Conservation (phyloP, 2,797 vertebrate genomes). For the Hozukius guyotensis region DNA sequence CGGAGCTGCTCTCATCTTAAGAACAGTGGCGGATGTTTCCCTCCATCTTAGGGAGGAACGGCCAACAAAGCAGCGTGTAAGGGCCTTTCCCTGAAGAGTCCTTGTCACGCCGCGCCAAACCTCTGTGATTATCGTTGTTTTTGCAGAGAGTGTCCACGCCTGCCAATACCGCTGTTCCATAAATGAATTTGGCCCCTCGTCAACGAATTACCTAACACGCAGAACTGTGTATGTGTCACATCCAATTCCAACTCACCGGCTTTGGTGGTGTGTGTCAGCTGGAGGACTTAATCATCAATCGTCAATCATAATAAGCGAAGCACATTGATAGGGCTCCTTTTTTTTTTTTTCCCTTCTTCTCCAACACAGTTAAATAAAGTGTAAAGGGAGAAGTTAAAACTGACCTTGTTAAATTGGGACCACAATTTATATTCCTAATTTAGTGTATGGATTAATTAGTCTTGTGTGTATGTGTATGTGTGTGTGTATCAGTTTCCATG, state of each 20-base stretch:
- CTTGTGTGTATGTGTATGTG: slow-evolving; percentile 68
- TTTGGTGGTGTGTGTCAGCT: slow-evolving; percentile 83
- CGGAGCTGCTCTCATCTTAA: slow-evolving; percentile 71
- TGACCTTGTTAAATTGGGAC: slow-evolving; percentile 80
- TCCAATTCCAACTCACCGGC: slow-evolving; percentile 84
- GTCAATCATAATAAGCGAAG: slow-evolving; percentile 84
- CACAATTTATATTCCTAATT: slow-evolving; percentile 80
- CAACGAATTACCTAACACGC: slow-evolving; percentile 85
- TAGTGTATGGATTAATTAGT: slow-evolving; percentile 82
- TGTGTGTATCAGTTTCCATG: slow-evolving; percentile 73
- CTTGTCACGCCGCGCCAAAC: slow-evolving; percentile 83
- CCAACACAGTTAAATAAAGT: slow-evolving; percentile 78
- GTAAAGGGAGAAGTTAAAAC: slow-evolving; percentile 80
- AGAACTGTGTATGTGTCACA: slow-evolving; percentile 85
- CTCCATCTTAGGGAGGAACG: slow-evolving; percentile 79
- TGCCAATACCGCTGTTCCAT: slow-evolving; percentile 85
- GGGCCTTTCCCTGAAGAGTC: slow-evolving; percentile 84
- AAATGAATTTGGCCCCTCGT: slow-evolving; percentile 86
- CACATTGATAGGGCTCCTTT: slow-evolving; percentile 76
- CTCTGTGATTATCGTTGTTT: slow-evolving; percentile 86
- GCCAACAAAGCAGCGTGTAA: slow-evolving; percentile 84
- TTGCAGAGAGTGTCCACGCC: slow-evolving; percentile 83
- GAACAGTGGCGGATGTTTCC: slow-evolving; percentile 73
- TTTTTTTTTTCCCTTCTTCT: slow-evolving; percentile 39
- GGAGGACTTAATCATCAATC: slow-evolving; percentile 86